Evolutionary conservation across 2,113 vertebrate genomes (phyloP).

Genomic region (Dromaius novaehollandiae): DNA sequence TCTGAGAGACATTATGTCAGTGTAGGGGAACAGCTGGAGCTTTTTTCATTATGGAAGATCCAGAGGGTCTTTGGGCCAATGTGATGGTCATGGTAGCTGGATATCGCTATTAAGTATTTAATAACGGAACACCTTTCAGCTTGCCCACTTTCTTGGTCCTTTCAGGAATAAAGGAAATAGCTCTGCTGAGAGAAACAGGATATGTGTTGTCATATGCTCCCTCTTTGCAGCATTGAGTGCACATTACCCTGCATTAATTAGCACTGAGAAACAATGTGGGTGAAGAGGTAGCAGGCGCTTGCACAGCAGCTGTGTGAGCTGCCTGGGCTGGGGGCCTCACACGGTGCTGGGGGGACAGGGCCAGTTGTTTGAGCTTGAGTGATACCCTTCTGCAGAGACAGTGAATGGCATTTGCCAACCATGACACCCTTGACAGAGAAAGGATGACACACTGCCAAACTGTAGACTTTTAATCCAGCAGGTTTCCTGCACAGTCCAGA

Average conservation of each 20-base stretch:
- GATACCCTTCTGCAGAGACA: background rate
- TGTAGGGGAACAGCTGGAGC: background rate
- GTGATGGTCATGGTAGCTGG: background rate
- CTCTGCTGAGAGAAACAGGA: background rate
- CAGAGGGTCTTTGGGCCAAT: rapidly evolving
- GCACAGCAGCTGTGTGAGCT: background rate
- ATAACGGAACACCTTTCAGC: background rate
- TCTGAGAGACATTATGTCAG: background rate
- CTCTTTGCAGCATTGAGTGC: rapidly evolving
- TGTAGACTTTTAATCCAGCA: background rate
- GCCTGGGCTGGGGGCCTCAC: rapidly evolving
- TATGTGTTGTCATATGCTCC: background rate
- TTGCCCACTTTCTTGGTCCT: background rate
- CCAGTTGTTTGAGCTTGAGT: background rate
- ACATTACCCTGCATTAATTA: background rate
- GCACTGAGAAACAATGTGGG: background rate
- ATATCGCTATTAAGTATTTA: background rate
- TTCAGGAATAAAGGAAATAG: background rate
- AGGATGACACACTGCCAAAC: background rate
- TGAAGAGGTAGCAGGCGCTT: rapidly evolving
- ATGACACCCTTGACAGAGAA: background rate
- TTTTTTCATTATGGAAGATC: rapidly evolving
- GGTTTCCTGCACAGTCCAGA: background rate
- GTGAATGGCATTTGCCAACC: background rate
- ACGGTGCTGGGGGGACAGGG: background rate